A percentile compares a stretch with the other conserved stretches of the same genome.
phyloP scores from a whole-genome alignment of 1,140 invertebrate genomes.

The Diploscapter pachys region DNA sequence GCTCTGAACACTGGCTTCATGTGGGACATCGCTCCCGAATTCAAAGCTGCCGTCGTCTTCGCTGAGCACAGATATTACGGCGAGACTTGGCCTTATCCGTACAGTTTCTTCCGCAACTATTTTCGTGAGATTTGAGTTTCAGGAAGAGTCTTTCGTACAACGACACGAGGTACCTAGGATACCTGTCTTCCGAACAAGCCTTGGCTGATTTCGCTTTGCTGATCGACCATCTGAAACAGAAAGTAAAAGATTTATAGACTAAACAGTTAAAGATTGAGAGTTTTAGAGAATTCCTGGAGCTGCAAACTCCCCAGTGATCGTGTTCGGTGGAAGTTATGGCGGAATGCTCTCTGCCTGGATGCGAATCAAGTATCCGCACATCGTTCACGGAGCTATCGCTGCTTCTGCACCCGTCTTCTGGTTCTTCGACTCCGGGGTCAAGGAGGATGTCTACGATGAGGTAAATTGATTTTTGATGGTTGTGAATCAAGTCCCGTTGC shows the following conservation, averaged over 20 bases:
- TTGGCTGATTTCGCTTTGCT: conserved; percentile 86
- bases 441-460: conserved; percentile 74
- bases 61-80: conserved; percentile 96
- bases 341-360: conserved; percentile 95
- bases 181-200: conserved; percentile 84
- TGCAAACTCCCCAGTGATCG: conserved; percentile 71
- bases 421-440: conserved; percentile 72
- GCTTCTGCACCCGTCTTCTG: conserved; percentile 89
- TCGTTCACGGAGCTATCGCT: conserved; percentile 80
- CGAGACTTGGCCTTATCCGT: conserved; percentile 79
- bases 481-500: no score
- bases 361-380: conserved; percentile 89
- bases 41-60: conserved; percentile 80
- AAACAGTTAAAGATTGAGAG: no score
- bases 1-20: conserved; percentile 90
- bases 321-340: conserved; percentile 81
- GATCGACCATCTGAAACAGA: conserved; percentile 69
- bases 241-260: conserved; percentile 36
- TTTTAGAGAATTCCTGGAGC: conserved; percentile 52
- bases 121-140: background rate
- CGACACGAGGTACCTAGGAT: conserved; percentile 69
- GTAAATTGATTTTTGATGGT: conserved; percentile 64
- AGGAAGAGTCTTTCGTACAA: conserved; percentile 63
- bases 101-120: conserved; percentile 49
- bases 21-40: conserved; percentile 81